phyloP scores from a whole-genome alignment of 2,113 vertebrate genomes.

The Zosterops borbonicus region DNA sequence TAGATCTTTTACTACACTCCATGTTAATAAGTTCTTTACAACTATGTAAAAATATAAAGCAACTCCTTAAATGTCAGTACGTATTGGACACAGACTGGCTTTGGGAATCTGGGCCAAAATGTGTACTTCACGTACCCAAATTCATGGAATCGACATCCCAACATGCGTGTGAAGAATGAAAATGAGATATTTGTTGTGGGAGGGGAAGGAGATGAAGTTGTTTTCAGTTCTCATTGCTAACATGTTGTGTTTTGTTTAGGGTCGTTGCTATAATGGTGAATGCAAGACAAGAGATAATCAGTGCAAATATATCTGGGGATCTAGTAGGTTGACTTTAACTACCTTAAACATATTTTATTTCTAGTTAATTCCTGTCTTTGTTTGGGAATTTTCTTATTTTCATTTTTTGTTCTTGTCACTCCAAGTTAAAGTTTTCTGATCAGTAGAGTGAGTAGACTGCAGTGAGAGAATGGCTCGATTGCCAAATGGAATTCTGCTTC shows the following conservation, averaged over 20 bases:
- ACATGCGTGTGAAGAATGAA: neutral
- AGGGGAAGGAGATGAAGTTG: neutral
- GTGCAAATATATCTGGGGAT: constrained; percentile 96
- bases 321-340: constrained; percentile 81
- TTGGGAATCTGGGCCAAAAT: neutral
- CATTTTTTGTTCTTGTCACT: neutral
- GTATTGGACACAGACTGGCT: neutral
- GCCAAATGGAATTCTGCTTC: neutral
- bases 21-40: neutral
- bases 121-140: neutral
- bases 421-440: neutral
- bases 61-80: neutral
- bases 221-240: neutral
- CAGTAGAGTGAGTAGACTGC: neutral
- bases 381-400: neutral
- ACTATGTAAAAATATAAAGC: neutral
- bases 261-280: constrained; percentile 94
- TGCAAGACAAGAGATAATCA: constrained; percentile 98
- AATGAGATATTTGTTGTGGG: neutral
- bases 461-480: neutral
- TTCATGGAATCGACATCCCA: neutral
- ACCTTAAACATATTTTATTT: constrained; percentile 11
- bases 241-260: constrained; percentile 72
- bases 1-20: neutral
- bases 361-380: neutral